Evolutionary conservation across 2,113 vertebrate genomes (phyloP).

Genomic region (Bungarus multicinctus): DNA sequence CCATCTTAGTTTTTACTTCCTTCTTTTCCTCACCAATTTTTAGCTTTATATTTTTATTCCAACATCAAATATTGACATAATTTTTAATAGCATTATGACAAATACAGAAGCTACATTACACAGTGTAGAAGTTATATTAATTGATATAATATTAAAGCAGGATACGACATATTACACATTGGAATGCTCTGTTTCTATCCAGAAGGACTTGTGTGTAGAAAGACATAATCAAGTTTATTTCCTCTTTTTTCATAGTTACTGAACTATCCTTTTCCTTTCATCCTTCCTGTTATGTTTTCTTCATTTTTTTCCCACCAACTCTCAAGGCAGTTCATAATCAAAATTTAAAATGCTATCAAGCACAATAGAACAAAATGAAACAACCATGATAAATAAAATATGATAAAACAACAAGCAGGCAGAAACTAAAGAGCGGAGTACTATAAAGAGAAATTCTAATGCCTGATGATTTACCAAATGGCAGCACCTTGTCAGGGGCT

Average conservation of each 20-base stretch:
- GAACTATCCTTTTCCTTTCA: background rate
- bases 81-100: background rate
- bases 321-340: background rate
- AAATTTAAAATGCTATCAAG: background rate
- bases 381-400: background rate
- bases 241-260: background rate
- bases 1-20: background rate
- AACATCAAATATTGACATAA: background rate
- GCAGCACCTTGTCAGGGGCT: background rate
- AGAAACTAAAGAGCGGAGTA: background rate
- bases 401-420: background rate
- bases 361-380: background rate
- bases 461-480: background rate
- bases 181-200: background rate
- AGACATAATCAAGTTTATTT: background rate
- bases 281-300: background rate
- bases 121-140: background rate
- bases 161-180: background rate
- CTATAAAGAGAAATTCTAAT: background rate
- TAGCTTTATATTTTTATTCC: background rate
- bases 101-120: background rate
- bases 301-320: background rate
- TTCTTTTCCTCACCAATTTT: background rate
- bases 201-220: background rate
- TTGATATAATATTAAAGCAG: background rate